Base-by-base conservation (phyloP, 2,113 vertebrate species). In the Herpailurus yagouaroundi region DNA sequence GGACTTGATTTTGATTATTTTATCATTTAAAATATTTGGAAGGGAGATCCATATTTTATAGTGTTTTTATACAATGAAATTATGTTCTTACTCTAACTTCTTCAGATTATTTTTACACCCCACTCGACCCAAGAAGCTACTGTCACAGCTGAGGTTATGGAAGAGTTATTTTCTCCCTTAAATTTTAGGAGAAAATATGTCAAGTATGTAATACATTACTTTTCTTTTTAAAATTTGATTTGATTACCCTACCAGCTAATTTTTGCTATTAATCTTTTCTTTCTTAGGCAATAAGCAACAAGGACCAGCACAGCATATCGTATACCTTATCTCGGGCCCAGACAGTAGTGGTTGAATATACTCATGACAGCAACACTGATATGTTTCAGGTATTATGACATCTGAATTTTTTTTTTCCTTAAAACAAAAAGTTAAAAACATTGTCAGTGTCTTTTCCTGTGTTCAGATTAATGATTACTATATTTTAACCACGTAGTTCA, bases 281-380 rank as follows among this genome's bases (percentile, higher is more conserved):
- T 92, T 83, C 68, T 0, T 63, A 99, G 99, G 99, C 99, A 98
- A 99, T 99, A 99, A 99, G 99, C 98, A 99, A 99, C 98, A 99
- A 99, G 99, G 99, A 99, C 99, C 99, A 99, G 99, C 99, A 99
- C 98, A 99, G 99, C 98, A 99, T 99, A 99, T 99, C 99, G 8
- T 99, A 99, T 80, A 99, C 99, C 45, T 99, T 99, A 97, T 99
- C 99, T 97, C 99, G 99, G 97, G 99, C 98, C 73, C 99, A 99
- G 98, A 99, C 99, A 8, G 99, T 99, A 97, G 99, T 99, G 98
- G 99, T 99, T 98, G 99, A 99, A 98, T 99, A 99, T 98, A 99
- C 99, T 29, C 99, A 99, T 97, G 99, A 99, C 99, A 99, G 99
- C 99, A 99, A 99, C 98, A 99, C 99, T 79, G 99, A 99, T 98